Percentiles rank a stretch among this genome's conserved stretches.
phyloP scores from a whole-genome alignment of 2,888 invertebrate species.

The Eupithecia dodoneata region DNA sequence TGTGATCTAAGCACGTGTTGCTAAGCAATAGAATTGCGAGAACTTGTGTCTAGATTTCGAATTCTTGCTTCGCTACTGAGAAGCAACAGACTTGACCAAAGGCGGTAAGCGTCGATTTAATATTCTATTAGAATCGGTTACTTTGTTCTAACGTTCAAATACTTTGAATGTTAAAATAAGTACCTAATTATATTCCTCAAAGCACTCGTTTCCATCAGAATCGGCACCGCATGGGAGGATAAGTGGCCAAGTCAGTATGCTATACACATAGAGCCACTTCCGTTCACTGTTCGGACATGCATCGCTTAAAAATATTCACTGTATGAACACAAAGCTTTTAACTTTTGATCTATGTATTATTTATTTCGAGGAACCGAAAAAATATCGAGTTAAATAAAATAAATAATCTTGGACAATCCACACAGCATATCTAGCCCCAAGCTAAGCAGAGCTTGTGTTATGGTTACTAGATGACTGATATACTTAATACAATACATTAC shows the following conservation, averaged over 20 bases:
- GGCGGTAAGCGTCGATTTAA: conserved; percentile 14
- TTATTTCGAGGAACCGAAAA: conserved; percentile 52
- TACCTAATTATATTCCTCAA: conserved; percentile 33
- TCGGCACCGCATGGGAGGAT: conserved; percentile 33
- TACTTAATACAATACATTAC: too few species aligned
- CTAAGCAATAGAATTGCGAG: background rate
- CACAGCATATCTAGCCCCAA: too few species aligned
- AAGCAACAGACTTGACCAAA: conserved; percentile 6
- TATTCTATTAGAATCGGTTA: conserved; percentile 17
- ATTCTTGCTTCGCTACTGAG: conserved; percentile 6
- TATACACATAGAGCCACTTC: conserved; percentile 69
- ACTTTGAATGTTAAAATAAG: conserved; percentile 23
- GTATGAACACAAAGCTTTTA: conserved; percentile 56
- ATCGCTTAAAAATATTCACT: conserved; percentile 72
- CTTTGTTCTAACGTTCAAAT: conserved; percentile 12
- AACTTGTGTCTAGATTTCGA: conserved; percentile 2
- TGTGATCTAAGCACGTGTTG: background rate
- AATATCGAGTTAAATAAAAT: background rate
- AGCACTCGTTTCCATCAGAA: conserved; percentile 46
- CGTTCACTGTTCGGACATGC: conserved; percentile 72
- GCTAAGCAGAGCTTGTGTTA: too few species aligned
- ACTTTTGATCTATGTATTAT: conserved; percentile 60
- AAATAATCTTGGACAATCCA: too few species aligned
- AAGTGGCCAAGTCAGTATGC: conserved; percentile 64
- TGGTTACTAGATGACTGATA: too few species aligned